Conservation (phyloP, 1,140 invertebrate genomes). For the Aphaenogaster rudis region DNA sequence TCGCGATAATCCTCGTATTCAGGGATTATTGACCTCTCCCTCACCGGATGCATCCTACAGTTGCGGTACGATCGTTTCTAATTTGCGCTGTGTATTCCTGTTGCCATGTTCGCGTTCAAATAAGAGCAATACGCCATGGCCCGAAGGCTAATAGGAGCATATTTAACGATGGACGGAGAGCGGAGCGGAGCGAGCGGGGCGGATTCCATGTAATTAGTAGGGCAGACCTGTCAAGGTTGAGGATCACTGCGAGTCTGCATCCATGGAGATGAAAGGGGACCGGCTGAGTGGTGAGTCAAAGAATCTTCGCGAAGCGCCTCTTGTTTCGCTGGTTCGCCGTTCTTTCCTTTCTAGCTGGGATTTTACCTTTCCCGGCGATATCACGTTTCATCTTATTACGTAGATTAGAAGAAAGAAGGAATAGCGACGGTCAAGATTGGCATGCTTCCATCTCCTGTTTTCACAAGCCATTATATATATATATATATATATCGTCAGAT, state of each 20-base stretch:
- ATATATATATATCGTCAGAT: background rate
- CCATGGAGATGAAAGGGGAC: slow-evolving; percentile 70
- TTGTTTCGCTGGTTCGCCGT: slow-evolving; percentile 57
- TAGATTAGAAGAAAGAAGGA: background rate
- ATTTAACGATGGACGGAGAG: slow-evolving; percentile 46
- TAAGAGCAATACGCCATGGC: slow-evolving; percentile 24
- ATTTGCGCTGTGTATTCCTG: background rate
- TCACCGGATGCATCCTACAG: background rate
- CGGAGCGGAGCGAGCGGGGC: background rate
- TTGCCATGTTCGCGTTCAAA: background rate
- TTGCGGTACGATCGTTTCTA: background rate
- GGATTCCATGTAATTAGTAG: slow-evolving; percentile 64
- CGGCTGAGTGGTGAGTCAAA: slow-evolving; percentile 15
- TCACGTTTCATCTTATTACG: slow-evolving; percentile 1
- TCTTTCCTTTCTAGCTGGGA: slow-evolving; percentile 3
- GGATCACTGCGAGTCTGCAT: slow-evolving; percentile 58
- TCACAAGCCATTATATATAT: too few relatives aligned
- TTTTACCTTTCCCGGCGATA: slow-evolving; percentile 15
- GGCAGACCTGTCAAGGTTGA: slow-evolving; percentile 65
- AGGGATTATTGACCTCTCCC: slow-evolving; percentile 16
- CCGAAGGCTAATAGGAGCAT: slow-evolving; percentile 30
- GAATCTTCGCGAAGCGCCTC: slow-evolving; percentile 54
- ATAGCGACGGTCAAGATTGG: background rate
- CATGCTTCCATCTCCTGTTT: too few relatives aligned
- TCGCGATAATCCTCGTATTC: background rate